Evolutionary conservation across 2,113 vertebrate genomes (phyloP).

Genomic region (Dipodomys ordii): DNA sequence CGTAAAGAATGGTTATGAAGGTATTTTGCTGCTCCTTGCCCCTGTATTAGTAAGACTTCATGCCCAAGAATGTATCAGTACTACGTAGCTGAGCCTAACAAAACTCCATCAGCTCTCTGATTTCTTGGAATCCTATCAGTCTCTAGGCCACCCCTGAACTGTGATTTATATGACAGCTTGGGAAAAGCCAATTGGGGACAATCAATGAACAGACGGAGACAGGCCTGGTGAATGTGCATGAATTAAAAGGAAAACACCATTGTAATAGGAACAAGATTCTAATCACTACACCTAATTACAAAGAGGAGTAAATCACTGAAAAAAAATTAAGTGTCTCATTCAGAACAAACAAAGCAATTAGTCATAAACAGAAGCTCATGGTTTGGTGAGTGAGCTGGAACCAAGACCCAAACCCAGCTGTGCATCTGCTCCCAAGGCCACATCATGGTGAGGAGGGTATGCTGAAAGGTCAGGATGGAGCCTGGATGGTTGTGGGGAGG

Average conservation of each 20-base stretch:
- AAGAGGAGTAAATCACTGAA: slow-evolving; percentile 76
- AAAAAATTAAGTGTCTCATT: slow-evolving; percentile 77
- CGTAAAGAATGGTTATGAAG: slow-evolving; percentile 26
- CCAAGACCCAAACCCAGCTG: not conserved
- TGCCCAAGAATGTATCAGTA: not conserved
- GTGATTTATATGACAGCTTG: slow-evolving; percentile 72
- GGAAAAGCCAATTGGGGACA: slow-evolving; percentile 75
- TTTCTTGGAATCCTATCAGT: slow-evolving; percentile 30
- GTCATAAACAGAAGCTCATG: slow-evolving; percentile 71
- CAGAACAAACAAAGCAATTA: slow-evolving; percentile 81
- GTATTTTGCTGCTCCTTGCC: not conserved
- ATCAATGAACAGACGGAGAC: slow-evolving; percentile 72
- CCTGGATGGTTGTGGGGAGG: not conserved
- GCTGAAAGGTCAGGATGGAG: not conserved
- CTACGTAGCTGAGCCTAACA: not conserved
- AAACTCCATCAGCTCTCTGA: not conserved
- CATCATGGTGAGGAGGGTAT: fast-evolving
- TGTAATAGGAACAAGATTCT: slow-evolving; percentile 82
- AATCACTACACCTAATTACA: slow-evolving; percentile 82
- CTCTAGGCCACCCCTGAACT: slow-evolving; percentile 56
- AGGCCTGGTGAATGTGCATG: slow-evolving; percentile 64
- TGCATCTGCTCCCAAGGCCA: not conserved
- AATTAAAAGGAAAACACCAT: slow-evolving; percentile 79
- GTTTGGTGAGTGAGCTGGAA: slow-evolving; percentile 34
- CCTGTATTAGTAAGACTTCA: not conserved